Conservation (phyloP, 2,797 vertebrate genomes). For the Tauraco hartlaubi region DNA sequence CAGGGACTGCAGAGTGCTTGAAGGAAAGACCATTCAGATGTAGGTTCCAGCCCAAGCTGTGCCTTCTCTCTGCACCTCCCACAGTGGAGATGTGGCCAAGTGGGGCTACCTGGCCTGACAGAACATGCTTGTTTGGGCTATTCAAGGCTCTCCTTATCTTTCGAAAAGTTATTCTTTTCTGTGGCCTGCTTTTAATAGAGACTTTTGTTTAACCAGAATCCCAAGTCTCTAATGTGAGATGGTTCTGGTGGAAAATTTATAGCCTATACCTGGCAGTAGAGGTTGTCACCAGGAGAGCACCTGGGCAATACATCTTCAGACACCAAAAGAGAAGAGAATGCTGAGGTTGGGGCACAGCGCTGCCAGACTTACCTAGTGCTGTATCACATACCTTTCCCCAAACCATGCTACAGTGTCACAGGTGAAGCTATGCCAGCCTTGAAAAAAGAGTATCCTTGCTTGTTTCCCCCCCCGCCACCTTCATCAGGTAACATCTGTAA, state of each 20-base stretch:
- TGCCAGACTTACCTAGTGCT: not conserved
- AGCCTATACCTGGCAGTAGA: not conserved
- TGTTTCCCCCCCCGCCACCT: not conserved
- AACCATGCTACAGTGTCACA: not conserved
- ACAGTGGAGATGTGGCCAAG: not conserved
- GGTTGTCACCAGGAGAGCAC: not conserved
- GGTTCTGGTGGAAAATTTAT: not conserved
- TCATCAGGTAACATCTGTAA: not conserved
- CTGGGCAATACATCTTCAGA: accelerated
- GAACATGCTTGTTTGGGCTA: not conserved
- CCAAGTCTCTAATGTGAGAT: not conserved
- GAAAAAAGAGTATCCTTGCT: not conserved
- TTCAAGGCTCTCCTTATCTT: not conserved
- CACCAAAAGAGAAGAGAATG: not conserved
- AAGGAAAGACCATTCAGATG: not conserved
- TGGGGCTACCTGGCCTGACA: not conserved
- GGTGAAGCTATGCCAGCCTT: not conserved
- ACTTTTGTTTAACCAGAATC: not conserved
- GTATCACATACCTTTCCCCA: not conserved
- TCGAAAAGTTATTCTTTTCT: not conserved
- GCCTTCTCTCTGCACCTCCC: not conserved
- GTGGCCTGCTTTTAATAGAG: not conserved
- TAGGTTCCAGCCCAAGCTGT: not conserved
- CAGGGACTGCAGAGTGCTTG: not conserved
- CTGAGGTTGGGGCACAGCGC: not conserved